Evolutionary conservation across 2,113 vertebrate species (phyloP).

Genomic region (Sinocyclocheilus grahami): DNA sequence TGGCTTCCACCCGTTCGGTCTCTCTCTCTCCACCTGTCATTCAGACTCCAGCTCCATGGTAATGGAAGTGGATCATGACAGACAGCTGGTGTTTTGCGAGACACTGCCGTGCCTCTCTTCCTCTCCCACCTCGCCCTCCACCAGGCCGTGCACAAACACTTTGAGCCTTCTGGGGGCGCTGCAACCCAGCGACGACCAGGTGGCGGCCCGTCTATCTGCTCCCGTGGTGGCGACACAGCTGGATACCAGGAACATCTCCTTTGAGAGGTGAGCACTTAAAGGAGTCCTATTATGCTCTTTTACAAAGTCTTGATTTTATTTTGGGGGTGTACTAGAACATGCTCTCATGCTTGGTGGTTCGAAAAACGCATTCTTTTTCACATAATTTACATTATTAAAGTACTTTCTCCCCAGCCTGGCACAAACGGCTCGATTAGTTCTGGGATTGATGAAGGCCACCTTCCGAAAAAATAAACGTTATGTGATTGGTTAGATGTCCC

Average conservation of each 20-base stretch:
- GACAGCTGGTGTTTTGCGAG: conserved; percentile 91
- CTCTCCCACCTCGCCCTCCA: conserved; percentile 69
- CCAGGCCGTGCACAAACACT: conserved; percentile 65
- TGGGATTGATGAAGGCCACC: too few species aligned
- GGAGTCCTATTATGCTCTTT: too few species aligned
- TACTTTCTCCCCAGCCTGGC: too few species aligned
- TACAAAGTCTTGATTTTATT: too few species aligned
- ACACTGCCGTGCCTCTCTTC: conserved; percentile 84
- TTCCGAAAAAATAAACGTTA: too few species aligned
- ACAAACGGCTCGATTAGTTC: too few species aligned
- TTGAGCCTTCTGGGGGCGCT: conserved; percentile 83
- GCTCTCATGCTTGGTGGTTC: too few species aligned
- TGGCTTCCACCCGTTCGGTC: not conserved
- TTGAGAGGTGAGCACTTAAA: conserved; percentile 86
- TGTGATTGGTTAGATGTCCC: too few species aligned
- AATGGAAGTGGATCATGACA: conserved; percentile 98
- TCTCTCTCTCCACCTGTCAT: conserved; percentile 19
- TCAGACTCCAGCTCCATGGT: conserved; percentile 91
- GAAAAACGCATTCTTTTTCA: too few species aligned
- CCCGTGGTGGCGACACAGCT: conserved; percentile 95
- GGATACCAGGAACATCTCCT: conserved; percentile 95
- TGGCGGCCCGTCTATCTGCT: conserved; percentile 86
- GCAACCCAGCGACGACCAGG: conserved; percentile 95
- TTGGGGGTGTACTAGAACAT: too few species aligned
- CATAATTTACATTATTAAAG: too few species aligned